Conservation (phyloP, 2,113 vertebrate genomes). For the Melanerpes aurifrons region DNA sequence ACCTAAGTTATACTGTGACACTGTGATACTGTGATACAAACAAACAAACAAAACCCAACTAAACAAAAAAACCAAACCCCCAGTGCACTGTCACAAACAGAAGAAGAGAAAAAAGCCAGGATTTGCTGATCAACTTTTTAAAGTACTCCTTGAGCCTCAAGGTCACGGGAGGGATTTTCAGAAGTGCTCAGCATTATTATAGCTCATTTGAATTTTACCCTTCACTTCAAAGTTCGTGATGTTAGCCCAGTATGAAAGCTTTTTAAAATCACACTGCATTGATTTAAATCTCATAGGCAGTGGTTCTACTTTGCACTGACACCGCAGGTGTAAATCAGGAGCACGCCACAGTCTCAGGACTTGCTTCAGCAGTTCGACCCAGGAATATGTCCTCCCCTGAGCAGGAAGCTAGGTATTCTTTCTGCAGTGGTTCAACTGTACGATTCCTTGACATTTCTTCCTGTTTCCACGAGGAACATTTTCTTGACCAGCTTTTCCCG, state of each 20-base stretch:
- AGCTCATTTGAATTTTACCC: slow-evolving; percentile 28
- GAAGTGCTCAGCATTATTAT: slow-evolving; percentile 1
- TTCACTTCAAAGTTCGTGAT: slow-evolving; percentile 13
- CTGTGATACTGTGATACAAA: too few species aligned
- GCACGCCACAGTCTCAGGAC: background rate
- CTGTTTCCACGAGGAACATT: background rate
- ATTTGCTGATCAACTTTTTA: background rate
- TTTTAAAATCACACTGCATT: slow-evolving; percentile 8
- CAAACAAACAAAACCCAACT: too few species aligned
- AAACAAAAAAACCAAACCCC: too few species aligned
- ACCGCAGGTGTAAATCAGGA: background rate
- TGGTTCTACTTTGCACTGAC: background rate
- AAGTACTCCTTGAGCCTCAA: background rate
- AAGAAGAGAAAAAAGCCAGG: background rate
- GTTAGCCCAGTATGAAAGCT: background rate
- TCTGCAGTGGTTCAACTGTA: background rate
- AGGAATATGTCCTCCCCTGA: background rate
- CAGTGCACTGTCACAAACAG: background rate
- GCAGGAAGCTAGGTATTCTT: background rate
- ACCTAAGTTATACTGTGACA: too few species aligned
- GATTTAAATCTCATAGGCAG: background rate
- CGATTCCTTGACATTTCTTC: background rate
- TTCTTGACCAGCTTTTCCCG: background rate
- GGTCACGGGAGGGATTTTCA: background rate
- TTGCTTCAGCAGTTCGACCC: background rate